Evolutionary conservation across 2,113 vertebrate genomes (phyloP).

Genomic region (Archocentrus centrarchus): DNA sequence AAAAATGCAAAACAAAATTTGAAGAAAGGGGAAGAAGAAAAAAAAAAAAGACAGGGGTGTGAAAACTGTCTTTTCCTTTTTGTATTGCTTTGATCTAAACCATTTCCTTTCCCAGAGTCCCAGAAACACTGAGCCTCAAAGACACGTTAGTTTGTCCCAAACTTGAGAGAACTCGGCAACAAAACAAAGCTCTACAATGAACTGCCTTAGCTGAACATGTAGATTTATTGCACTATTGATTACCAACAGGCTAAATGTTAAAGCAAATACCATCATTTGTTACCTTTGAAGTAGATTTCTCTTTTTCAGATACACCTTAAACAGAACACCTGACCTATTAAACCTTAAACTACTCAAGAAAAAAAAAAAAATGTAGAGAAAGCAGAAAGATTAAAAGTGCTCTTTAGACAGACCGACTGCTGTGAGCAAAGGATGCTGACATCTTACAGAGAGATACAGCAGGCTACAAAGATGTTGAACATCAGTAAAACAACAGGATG

Average conservation of each 20-base stretch:
- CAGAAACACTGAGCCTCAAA: neutral
- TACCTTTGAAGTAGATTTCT: neutral
- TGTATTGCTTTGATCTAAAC: slow-evolving; percentile 39
- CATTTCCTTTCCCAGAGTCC: neutral
- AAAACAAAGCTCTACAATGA: neutral
- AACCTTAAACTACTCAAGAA: neutral
- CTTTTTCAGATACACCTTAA: neutral
- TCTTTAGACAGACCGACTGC: slow-evolving; percentile 10
- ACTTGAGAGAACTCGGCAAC: slow-evolving; percentile 3
- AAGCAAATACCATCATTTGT: neutral
- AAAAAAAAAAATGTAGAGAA: neutral
- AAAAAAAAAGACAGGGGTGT: no score
- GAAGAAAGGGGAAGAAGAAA: neutral
- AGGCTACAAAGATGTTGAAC: slow-evolving; percentile 20
- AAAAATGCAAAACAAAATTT: slow-evolving; percentile 32
- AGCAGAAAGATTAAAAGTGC: neutral
- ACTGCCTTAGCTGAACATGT: neutral
- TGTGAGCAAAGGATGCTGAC: slow-evolving; percentile 27
- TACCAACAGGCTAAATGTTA: neutral
- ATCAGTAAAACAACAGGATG: slow-evolving; percentile 18
- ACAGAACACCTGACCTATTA: neutral
- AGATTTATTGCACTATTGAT: neutral
- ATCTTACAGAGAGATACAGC: slow-evolving; percentile 13
- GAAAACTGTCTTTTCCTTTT: no score
- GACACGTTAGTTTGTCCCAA: neutral